Conservation (phyloP, 2,113 vertebrate species). For the Martes martes region DNA sequence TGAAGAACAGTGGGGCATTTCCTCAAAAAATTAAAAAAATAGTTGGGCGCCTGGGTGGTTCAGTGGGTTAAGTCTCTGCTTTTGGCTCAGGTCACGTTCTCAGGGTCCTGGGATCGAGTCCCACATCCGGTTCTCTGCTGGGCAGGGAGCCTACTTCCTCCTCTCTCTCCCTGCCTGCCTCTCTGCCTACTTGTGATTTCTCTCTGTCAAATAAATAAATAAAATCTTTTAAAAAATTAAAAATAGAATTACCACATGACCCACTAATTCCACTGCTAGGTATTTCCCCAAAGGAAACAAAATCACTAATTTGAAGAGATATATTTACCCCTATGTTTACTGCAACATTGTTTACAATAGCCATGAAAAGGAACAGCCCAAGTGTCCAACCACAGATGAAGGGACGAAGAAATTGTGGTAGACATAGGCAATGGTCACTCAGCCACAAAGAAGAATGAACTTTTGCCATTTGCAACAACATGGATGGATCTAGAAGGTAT, state of each 20-base stretch:
- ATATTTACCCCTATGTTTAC: neutral
- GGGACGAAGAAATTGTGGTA: neutral
- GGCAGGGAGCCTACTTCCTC: too few species aligned
- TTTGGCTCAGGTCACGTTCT: too few species aligned
- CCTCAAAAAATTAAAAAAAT: neutral
- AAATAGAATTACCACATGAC: neutral
- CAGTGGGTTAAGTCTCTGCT: too few species aligned
- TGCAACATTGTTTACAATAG: neutral
- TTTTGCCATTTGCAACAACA: neutral
- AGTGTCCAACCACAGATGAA: neutral
- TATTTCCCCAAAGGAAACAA: neutral
- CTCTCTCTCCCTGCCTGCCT: too few species aligned
- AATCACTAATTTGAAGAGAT: neutral
- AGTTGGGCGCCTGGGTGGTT: neutral
- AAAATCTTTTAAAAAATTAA: neutral
- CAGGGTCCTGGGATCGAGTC: too few species aligned
- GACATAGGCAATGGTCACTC: neutral
- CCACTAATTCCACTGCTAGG: neutral
- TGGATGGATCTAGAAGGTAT: neutral
- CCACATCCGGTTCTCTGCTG: too few species aligned
- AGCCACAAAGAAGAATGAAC: neutral
- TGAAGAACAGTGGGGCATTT: neutral
- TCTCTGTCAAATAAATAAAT: too few species aligned
- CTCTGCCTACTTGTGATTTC: too few species aligned
- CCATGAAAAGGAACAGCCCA: neutral